phyloP scores from a whole-genome alignment of 2,888 invertebrate species.

The Meiosimyza decipiens region DNA sequence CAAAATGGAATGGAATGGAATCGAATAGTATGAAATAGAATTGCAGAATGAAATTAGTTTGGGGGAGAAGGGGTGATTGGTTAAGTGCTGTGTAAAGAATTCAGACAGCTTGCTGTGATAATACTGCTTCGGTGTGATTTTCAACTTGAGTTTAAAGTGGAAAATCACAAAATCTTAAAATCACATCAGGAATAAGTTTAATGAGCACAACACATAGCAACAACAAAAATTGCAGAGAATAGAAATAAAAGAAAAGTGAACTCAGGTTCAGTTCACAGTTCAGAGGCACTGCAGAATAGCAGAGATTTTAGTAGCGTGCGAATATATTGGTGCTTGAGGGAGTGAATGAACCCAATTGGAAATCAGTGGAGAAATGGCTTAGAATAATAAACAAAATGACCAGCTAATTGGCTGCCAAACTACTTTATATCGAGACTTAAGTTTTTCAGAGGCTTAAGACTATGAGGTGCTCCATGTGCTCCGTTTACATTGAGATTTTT shows the following conservation, averaged over 20 bases:
- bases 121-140: constrained; percentile 44
- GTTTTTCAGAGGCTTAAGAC: no score
- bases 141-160: constrained; percentile 47
- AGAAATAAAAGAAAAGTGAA: background rate
- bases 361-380: background rate
- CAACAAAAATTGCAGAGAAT: background rate
- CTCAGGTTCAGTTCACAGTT: background rate
- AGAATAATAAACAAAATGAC: no score
- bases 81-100: background rate
- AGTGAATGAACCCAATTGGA: background rate
- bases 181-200: constrained; percentile 34
- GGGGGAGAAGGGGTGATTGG: background rate
- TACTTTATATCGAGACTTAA: no score
- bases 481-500: no score
- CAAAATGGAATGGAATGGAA: constrained; percentile 31
- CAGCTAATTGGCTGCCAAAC: no score
- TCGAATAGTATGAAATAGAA: constrained; percentile 32
- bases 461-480: no score
- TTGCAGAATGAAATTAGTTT: background rate
- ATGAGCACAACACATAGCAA: constrained; percentile 1
- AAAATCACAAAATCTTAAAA: constrained; percentile 48
- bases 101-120: constrained; percentile 43
- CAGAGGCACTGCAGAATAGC: background rate
- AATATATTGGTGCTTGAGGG: background rate
- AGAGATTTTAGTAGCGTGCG: constrained; percentile 41